Evolutionary conservation across 2,797 vertebrate genomes (phyloP).

Genomic region (Podarcis siculus): DNA sequence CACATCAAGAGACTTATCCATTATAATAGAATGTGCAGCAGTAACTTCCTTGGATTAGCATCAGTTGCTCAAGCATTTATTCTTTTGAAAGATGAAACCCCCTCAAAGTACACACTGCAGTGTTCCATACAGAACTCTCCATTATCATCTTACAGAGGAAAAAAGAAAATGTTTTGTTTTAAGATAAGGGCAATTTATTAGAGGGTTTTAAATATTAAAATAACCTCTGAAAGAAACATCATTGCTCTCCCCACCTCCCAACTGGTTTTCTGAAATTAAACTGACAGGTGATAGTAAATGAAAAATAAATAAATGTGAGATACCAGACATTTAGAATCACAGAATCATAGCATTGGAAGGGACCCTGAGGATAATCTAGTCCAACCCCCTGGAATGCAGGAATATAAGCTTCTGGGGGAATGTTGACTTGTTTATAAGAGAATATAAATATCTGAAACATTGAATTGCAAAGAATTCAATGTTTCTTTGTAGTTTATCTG

Average conservation of each 20-base stretch:
- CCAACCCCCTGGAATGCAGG: too few species aligned
- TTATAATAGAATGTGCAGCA: constrained; percentile 65
- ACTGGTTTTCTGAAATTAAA: constrained; percentile 12
- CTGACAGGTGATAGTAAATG: neutral
- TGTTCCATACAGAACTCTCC: constrained; percentile 34
- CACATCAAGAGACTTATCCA: constrained; percentile 49
- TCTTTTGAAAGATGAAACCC: constrained; percentile 58
- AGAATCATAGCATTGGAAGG: too few species aligned
- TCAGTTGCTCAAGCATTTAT: constrained; percentile 57
- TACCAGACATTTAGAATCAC: too few species aligned
- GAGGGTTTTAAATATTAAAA: constrained; percentile 27
- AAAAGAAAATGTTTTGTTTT: constrained; percentile 37
- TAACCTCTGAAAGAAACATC: neutral
- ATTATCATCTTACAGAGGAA: constrained; percentile 42
- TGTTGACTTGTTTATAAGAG: constrained; percentile 51
- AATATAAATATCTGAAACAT: constrained; percentile 56
- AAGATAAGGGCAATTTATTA: constrained; percentile 7
- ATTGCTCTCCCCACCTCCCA: neutral
- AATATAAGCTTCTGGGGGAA: constrained; percentile 21
- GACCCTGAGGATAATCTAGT: too few species aligned
- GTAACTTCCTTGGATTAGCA: constrained; percentile 38
- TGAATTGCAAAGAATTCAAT: neutral
- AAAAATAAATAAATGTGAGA: neutral
- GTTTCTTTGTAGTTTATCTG: neutral
- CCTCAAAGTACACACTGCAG: constrained; percentile 8